These are phyloP conservation scores for Zaprionus vittiger DNA, from an alignment of 1,140 invertebrate species.

Conservation along the genomic window DNA sequence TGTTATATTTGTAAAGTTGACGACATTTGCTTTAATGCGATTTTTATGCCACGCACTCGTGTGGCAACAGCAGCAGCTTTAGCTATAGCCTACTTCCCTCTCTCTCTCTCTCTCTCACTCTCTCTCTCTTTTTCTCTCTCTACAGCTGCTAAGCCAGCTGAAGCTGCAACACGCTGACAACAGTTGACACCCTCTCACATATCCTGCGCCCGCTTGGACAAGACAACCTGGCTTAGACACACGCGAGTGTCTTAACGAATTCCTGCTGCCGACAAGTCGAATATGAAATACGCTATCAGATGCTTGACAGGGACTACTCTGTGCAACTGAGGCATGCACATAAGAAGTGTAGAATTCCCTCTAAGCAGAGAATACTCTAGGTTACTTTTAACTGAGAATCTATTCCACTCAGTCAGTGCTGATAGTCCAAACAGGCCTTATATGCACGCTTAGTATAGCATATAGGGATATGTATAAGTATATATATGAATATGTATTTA, in stretches of 20 bases:
- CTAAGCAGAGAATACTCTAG: too few species aligned
- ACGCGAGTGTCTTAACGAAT: not conserved
- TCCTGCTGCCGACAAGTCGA: not conserved
- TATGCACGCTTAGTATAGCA: too few species aligned
- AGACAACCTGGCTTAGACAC: not conserved
- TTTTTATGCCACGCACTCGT: slow-evolving; percentile 53
- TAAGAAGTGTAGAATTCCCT: too few species aligned
- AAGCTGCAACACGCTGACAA: not conserved
- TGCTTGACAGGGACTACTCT: too few species aligned
- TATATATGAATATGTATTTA: too few species aligned
- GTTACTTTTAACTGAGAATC: too few species aligned
- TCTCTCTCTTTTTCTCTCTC: too few species aligned
- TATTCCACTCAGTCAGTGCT: too few species aligned
- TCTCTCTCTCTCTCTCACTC: not conserved
- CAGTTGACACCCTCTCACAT: too few species aligned
- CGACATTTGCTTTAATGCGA: slow-evolving; percentile 59
- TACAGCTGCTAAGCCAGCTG: not conserved
- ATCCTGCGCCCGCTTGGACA: not conserved
- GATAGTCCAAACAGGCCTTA: too few species aligned
- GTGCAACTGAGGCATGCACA: too few species aligned
- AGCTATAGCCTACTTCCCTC: not conserved
- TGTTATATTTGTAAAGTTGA: slow-evolving; percentile 16
- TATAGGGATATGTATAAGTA: too few species aligned
- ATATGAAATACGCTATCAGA: not conserved
- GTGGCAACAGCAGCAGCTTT: slow-evolving; percentile 1